These are phyloP conservation scores for Rallus limicola DNA, from an alignment of 2,113 vertebrate species.

Conservation along the genomic window DNA sequence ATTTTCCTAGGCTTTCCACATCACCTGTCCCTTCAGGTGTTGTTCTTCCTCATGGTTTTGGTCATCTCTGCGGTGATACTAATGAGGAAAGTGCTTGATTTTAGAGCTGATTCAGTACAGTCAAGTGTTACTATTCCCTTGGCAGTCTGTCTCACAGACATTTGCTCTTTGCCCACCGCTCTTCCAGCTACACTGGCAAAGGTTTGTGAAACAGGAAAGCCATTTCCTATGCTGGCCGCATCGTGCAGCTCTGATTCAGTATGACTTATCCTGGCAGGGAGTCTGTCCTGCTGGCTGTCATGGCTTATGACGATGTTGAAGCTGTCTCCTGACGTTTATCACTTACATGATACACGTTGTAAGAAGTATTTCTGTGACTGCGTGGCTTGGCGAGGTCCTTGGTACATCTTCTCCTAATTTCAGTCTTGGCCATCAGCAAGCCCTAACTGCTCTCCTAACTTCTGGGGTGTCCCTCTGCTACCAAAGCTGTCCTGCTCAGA, in stretches of 20 bases:
- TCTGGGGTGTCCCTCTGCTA: conserved; percentile 28
- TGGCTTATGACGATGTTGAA: not conserved
- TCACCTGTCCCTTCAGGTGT: not conserved
- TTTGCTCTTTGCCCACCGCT: conserved; percentile 58
- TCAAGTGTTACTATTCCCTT: conserved; percentile 35
- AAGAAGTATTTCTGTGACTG: not conserved
- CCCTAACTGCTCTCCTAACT: not conserved
- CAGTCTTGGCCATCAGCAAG: conserved; percentile 15
- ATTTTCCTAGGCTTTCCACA: conserved; percentile 55
- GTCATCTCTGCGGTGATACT: conserved; percentile 30
- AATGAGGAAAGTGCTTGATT: conserved; percentile 16
- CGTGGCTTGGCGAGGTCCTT: conserved; percentile 32
- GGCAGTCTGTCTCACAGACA: conserved; percentile 38
- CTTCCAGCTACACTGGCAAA: conserved; percentile 45
- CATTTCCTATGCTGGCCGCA: conserved; percentile 33
- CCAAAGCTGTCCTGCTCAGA: conserved; percentile 41
- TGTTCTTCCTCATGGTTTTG: conserved; percentile 35
- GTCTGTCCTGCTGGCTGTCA: conserved; percentile 33
- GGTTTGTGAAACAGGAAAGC: not conserved
- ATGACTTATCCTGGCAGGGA: not conserved
- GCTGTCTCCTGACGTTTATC: conserved; percentile 42
- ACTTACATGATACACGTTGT: too few relatives aligned
- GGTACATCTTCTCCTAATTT: not conserved
- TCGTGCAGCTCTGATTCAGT: conserved; percentile 58
- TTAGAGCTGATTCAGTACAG: conserved; percentile 20